A percentile compares a stretch with the other conserved stretches of the same genome.
These are phyloP conservation scores for Rhea americana DNA, from an alignment of 2,113 vertebrate species.

Conservation along the genomic window DNA sequence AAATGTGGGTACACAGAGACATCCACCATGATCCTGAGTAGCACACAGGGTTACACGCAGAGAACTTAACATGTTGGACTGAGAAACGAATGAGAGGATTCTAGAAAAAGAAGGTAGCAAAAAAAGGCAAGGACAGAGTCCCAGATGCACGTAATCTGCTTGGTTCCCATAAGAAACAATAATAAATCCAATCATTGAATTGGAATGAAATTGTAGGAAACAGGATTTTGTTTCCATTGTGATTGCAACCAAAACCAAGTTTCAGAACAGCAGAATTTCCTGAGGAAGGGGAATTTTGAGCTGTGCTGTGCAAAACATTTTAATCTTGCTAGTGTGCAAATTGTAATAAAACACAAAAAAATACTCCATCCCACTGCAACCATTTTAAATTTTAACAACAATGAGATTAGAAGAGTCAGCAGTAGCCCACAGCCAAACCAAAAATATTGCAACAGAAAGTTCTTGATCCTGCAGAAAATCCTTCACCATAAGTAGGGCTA, in stretches of 20 bases:
- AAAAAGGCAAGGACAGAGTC: neutral
- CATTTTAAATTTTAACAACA: neutral
- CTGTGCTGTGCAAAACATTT: neutral
- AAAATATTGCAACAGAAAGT: neutral
- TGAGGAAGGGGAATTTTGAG: neutral
- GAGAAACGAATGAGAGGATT: neutral
- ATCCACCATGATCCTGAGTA: neutral
- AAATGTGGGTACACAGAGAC: neutral
- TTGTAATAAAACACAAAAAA: neutral
- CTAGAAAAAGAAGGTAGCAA: neutral
- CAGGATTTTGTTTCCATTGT: neutral
- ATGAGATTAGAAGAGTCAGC: neutral
- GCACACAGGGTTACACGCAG: neutral
- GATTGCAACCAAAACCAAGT: neutral
- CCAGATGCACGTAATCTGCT: neutral
- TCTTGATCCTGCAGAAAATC: neutral
- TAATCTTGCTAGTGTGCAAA: neutral
- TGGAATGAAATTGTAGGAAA: neutral
- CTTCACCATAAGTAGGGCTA: neutral
- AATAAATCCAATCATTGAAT: neutral
- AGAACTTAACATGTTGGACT: neutral
- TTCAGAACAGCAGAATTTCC: conserved; percentile 14
- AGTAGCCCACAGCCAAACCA: neutral
- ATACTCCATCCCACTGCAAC: neutral
- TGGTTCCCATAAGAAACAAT: neutral